Conservation (phyloP, 1,140 invertebrate genomes). For the Pseudobourletiella spinata region DNA sequence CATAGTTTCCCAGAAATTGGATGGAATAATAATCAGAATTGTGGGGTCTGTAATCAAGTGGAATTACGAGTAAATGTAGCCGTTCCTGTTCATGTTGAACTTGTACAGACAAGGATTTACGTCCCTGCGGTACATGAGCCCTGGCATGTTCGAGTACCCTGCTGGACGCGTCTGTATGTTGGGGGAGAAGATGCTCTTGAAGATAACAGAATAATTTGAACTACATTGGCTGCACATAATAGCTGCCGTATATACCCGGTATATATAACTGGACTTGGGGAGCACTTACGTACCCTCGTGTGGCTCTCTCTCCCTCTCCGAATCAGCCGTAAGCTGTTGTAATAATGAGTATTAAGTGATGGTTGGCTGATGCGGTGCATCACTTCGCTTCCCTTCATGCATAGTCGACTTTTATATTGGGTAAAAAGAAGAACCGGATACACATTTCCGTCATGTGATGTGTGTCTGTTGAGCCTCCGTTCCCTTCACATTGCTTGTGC, state of each 20-base stretch:
- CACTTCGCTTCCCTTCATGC: conserved; percentile 18
- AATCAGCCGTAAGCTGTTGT: not conserved
- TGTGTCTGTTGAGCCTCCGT: conserved; percentile 2
- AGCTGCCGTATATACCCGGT: too few relatives aligned
- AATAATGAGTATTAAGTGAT: not conserved
- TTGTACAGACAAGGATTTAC: not conserved
- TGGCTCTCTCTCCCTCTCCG: too few relatives aligned
- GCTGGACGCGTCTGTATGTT: too few relatives aligned
- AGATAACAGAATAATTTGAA: not conserved
- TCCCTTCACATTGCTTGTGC: too few relatives aligned
- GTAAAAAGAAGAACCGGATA: conserved; percentile 27
- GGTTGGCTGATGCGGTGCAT: not conserved
- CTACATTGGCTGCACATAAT: too few relatives aligned
- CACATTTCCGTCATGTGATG: conserved; percentile 29
- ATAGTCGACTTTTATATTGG: conserved; percentile 32
- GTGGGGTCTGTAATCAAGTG: too few relatives aligned
- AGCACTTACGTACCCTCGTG: too few relatives aligned
- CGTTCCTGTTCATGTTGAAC: not conserved
- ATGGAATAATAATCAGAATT: not conserved
- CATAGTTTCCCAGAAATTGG: too few relatives aligned
- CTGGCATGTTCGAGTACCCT: not conserved
- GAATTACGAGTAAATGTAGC: not conserved
- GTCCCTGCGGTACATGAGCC: not conserved
- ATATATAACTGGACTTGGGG: too few relatives aligned
- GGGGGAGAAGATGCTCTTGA: not conserved